A percentile compares a stretch with the other conserved stretches of the same genome.
These are phyloP conservation scores for Heliconius charithonia DNA, from an alignment of 2,888 invertebrate species.

Conservation along the genomic window DNA sequence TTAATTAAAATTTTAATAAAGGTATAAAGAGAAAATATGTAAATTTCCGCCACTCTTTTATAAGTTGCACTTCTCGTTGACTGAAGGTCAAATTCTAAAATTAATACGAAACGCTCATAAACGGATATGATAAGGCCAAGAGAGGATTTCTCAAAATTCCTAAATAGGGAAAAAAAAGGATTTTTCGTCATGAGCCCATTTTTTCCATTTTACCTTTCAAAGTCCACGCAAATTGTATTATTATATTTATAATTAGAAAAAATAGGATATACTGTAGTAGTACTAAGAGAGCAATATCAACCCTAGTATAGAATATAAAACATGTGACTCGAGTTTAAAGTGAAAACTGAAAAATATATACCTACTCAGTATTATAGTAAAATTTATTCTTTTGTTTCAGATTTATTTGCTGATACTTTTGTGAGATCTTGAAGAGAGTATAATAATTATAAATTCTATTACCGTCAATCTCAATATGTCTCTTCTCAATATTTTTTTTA, in stretches of 20 bases:
- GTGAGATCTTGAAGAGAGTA: not conserved
- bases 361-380: constrained; percentile 21
- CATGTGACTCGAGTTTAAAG: constrained; percentile 29
- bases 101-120: no score
- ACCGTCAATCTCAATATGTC: not conserved
- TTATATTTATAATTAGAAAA: not conserved
- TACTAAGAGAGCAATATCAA: not conserved
- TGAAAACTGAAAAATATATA: constrained; percentile 27
- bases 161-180: no score
- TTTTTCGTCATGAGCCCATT: no score
- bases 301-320: constrained; percentile 24
- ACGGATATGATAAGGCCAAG: no score
- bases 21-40: not conserved
- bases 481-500: no score
- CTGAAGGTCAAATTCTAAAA: no score
- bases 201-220: no score
- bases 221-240: no score
- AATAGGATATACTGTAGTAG: not conserved
- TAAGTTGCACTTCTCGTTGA: no score
- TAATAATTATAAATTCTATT: not conserved
- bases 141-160: no score
- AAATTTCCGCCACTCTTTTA: not conserved
- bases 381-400: constrained; percentile 27
- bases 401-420: constrained; percentile 13
- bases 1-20: not conserved